phyloP scores from a whole-genome alignment of 2,113 vertebrate species.

The Amazona guildingii region DNA sequence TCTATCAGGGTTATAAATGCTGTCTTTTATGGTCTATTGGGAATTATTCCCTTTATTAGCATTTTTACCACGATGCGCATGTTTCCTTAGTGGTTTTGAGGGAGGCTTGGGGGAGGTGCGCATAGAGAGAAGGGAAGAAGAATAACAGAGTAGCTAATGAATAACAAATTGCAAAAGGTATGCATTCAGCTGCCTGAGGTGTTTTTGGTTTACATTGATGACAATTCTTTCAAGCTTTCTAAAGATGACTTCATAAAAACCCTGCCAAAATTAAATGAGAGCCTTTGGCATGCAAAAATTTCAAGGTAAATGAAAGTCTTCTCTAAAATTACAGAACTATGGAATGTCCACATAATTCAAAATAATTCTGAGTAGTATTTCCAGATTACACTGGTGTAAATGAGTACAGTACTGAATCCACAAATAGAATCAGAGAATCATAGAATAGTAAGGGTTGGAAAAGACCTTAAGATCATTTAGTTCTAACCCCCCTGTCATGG shows the following conservation, averaged over 20 bases:
- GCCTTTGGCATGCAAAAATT: background rate
- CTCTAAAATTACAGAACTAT: background rate
- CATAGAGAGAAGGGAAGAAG: background rate
- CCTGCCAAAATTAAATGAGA: background rate
- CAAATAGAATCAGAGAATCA: background rate
- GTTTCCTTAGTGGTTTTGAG: slow-evolving; percentile 9
- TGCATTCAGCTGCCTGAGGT: background rate
- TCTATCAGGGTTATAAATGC: slow-evolving; percentile 49
- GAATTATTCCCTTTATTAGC: slow-evolving; percentile 54
- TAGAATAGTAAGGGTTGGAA: too few relatives aligned
- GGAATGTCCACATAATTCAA: background rate
- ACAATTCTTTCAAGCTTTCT: background rate
- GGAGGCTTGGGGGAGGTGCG: accelerated
- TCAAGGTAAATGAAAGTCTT: background rate
- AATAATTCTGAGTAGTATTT: background rate
- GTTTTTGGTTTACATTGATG: background rate
- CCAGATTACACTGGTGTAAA: background rate
- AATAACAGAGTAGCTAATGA: background rate
- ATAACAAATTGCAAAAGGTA: slow-evolving; percentile 11
- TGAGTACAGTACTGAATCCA: background rate
- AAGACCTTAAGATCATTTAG: too few relatives aligned
- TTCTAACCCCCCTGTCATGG: too few relatives aligned
- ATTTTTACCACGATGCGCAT: slow-evolving; percentile 39
- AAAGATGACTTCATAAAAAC: background rate
- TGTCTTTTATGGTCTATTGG: slow-evolving; percentile 41